A percentile compares a stretch with the other conserved stretches of the same genome.
Evolutionary conservation across 2,113 vertebrate genomes (phyloP).

Genomic region (Drymodes brunneopygia): DNA sequence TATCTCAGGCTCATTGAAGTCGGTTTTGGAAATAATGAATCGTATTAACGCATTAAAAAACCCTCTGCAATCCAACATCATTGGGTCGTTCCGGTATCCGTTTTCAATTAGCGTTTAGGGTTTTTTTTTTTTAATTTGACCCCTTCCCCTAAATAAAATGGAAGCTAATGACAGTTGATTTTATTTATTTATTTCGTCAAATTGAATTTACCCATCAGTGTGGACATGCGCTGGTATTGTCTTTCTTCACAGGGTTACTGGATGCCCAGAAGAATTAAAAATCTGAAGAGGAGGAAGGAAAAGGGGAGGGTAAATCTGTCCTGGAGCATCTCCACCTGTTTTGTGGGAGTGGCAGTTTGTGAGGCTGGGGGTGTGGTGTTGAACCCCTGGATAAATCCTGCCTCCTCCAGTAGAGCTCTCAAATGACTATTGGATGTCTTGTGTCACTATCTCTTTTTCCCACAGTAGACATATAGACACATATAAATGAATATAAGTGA

Average conservation of each 20-base stretch:
- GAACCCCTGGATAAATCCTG: neutral
- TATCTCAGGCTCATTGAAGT: constrained; percentile 73
- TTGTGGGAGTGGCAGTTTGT: neutral
- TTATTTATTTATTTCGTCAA: constrained; percentile 87
- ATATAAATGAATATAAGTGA: neutral
- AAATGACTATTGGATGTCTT: fast-evolving
- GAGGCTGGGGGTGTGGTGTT: fast-evolving
- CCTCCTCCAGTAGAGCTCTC: neutral
- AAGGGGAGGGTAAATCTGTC: neutral
- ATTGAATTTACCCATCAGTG: constrained; percentile 74
- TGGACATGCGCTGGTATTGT: neutral
- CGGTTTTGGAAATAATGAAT: constrained; percentile 82
- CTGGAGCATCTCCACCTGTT: neutral
- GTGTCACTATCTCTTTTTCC: fast-evolving
- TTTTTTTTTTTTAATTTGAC: constrained; percentile 73
- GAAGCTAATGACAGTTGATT: constrained; percentile 86
- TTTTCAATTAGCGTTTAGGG: constrained; percentile 78
- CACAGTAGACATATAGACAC: fast-evolving
- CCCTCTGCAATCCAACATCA: constrained; percentile 76
- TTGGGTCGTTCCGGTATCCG: constrained; percentile 79
- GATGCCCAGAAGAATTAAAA: neutral
- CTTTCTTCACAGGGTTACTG: neutral
- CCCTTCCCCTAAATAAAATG: constrained; percentile 80
- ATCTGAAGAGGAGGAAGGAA: neutral
- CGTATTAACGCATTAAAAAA: constrained; percentile 79